phyloP scores from a whole-genome alignment of 2,888 invertebrate genomes.

The Machimus rusticus region DNA sequence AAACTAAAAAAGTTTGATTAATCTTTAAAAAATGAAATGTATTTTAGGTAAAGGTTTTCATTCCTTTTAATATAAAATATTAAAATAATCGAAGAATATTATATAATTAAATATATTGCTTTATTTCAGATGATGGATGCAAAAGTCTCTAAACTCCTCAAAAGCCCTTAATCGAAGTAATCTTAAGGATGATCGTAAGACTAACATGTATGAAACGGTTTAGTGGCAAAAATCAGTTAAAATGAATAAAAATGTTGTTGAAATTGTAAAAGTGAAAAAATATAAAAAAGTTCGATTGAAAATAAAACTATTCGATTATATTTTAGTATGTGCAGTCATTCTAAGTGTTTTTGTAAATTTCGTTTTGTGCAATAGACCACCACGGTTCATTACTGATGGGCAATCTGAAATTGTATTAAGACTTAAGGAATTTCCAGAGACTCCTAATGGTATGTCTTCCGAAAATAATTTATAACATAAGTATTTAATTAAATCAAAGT shows the following conservation, averaged over 20 bases:
- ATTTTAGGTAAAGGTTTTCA: too few species aligned
- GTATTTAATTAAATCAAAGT: too few species aligned
- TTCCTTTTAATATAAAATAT: not conserved
- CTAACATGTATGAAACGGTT: not conserved
- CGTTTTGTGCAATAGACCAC: constrained; percentile 74
- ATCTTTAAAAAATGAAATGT: too few species aligned
- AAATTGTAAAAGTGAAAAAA: constrained; percentile 1
- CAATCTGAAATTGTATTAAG: constrained; percentile 91
- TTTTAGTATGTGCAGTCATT: constrained; percentile 6
- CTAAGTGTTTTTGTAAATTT: constrained; percentile 17
- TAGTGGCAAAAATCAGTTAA: not conserved
- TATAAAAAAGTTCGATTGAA: constrained; percentile 48
- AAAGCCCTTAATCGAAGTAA: not conserved
- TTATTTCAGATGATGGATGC: not conserved
- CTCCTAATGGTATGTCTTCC: constrained; percentile 77
- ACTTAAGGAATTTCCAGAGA: constrained; percentile 86
- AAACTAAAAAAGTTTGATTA: too few species aligned
- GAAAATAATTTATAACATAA: not conserved
- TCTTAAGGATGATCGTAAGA: not conserved
- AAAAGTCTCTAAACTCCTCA: not conserved
- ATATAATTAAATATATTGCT: not conserved
- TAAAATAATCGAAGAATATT: not conserved
- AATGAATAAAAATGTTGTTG: not conserved
- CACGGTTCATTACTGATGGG: constrained; percentile 86
- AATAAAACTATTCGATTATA: not conserved